These are phyloP conservation scores for Chlorops oryzae DNA, from an alignment of 1,140 invertebrate genomes.

Conservation along the genomic window DNA sequence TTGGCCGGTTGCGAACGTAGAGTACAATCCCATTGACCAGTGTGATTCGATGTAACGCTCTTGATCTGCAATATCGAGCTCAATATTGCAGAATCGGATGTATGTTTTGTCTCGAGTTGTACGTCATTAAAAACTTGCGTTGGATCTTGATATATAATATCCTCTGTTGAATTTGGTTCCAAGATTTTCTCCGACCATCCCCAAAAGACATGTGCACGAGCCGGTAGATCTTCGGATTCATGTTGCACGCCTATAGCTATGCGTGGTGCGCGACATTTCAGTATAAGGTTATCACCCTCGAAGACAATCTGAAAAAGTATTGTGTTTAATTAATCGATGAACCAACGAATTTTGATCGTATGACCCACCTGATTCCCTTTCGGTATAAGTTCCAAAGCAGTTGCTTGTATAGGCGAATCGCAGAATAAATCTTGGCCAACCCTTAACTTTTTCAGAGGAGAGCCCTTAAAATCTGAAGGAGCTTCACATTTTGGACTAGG, in stretches of 20 bases:
- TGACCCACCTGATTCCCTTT: conserved; percentile 52
- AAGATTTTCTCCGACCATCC: conserved; percentile 50
- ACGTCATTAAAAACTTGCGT: conserved; percentile 52
- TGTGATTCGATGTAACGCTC: conserved; percentile 60
- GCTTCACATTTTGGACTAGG: conserved; percentile 66
- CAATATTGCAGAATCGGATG: conserved; percentile 53
- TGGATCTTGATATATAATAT: conserved; percentile 50
- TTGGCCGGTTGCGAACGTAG: conserved; percentile 60
- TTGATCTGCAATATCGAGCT: conserved; percentile 60
- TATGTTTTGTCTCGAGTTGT: conserved; percentile 52
- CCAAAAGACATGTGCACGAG: conserved; percentile 49
- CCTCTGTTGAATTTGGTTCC: conserved; percentile 41
- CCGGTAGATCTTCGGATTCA: conserved; percentile 45
- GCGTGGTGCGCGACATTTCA: conserved; percentile 67
- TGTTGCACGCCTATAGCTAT: conserved; percentile 42
- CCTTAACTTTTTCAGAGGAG: conserved; percentile 62
- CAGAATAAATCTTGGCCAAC: conserved; percentile 56
- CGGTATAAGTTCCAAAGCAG: conserved; percentile 60
- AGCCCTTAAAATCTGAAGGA: conserved; percentile 60
- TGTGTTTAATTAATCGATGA: no score
- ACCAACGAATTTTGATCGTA: not conserved
- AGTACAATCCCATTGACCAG: conserved; percentile 75
- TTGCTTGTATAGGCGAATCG: conserved; percentile 49
- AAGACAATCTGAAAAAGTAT: conserved; percentile 67
- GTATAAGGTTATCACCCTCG: conserved; percentile 71